Evolutionary conservation across 2,888 invertebrate species (phyloP), one percentile per base, ranked within the genome.

Genomic region (Drosophila anceps): DNA sequence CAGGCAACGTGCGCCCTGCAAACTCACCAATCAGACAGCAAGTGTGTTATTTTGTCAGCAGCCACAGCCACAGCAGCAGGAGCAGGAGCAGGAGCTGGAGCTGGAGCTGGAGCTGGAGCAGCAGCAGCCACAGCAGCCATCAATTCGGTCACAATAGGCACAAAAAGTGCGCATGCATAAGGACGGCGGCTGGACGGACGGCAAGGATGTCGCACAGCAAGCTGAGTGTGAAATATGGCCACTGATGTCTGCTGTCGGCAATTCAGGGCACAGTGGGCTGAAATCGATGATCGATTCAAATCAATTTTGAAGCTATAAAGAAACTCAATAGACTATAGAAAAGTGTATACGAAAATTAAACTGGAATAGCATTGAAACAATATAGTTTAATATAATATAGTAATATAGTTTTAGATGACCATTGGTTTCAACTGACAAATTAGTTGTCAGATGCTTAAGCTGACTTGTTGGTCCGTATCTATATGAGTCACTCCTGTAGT

Each of bases 201-300:
- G 2, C 13, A 13, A 24, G 20, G 20, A 53, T 20, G 15, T 15
- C 35, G 15, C 18, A 20, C 13, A 51, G 0, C 33, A 35, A 53
- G 37, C n/a, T 18, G 35, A 37, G 53, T 53, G 53, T 53, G 37
- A 53, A 53, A 37, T 53, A 53, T 53, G 37, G 53, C 35, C 53
- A 35, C 35, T 37, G 24, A 15, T 15, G 53, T 24, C n/a, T 24
- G 53, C 53, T 15, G 15, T 24, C 7, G 9, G 15, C 9, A 37
- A 35, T 15, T 27, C 10, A n/a, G n/a, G 3, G 37, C 37, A 53
- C 37, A 53, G 37, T 53, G 53, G 53, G n/a, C 20, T 15, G 10
- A 37, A 24, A 5, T 10, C 9, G 9, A 3, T 10, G 10, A 37
- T n/a, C n/a, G 37, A 24, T 5, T 2, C 4, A 24, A 15, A 10